These are phyloP conservation scores for Eriocheir sinensis DNA, from an alignment of 1,140 invertebrate genomes.

Conservation along the genomic window DNA sequence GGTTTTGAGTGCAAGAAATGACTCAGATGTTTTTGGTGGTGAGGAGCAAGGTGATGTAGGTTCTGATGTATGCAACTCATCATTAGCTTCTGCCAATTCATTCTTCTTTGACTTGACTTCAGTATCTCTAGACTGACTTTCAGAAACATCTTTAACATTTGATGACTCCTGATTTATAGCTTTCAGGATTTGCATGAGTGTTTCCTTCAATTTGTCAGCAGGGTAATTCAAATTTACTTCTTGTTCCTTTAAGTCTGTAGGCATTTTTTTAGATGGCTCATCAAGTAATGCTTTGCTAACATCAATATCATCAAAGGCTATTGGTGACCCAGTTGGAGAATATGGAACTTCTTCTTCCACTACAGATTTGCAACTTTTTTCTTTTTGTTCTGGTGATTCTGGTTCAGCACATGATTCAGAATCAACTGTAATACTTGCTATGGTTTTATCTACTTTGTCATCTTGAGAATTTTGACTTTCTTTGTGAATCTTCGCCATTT, in stretches of 20 bases:
- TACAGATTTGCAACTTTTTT: background rate
- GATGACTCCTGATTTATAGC: background rate
- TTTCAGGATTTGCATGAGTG: background rate
- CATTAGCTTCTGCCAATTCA: background rate
- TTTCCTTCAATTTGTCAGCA: constrained; percentile 23
- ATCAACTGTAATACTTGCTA: background rate
- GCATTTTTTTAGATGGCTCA: background rate
- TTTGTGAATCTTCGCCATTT: background rate
- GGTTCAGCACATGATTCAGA: background rate
- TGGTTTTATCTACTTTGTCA: background rate
- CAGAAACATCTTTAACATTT: background rate
- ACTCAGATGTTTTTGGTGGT: background rate
- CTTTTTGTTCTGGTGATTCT: background rate
- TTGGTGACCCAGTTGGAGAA: constrained; percentile 58
- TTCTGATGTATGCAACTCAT: background rate
- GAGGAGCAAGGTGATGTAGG: background rate
- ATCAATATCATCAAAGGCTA: background rate
- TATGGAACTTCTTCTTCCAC: constrained; percentile 36
- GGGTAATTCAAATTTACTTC: background rate
- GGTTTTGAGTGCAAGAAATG: too few species aligned
- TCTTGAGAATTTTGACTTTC: background rate
- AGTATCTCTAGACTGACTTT: background rate
- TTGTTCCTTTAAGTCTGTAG: background rate
- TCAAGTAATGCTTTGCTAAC: background rate
- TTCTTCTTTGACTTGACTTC: background rate